Conservation (phyloP, 2,888 invertebrate species). For the Yponomeuta plumbellus region DNA sequence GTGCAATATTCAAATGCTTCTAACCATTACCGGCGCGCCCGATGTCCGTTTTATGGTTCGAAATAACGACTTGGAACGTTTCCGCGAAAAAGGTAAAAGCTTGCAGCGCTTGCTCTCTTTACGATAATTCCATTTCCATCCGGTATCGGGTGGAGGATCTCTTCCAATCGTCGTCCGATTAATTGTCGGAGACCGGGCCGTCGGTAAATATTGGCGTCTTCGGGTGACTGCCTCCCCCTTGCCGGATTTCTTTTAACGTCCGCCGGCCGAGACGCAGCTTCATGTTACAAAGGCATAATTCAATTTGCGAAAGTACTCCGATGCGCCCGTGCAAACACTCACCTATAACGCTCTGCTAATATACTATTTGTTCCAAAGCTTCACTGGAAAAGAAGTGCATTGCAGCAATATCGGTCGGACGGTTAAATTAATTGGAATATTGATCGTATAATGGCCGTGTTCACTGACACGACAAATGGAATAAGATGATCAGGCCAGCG, state of each 20-base stretch:
- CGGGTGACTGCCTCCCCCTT: constrained; percentile 20
- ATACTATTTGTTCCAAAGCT: background rate
- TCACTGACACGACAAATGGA: constrained; percentile 47
- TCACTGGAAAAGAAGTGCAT: background rate
- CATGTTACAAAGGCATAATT: constrained; percentile 20
- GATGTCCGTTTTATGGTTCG: constrained; percentile 24
- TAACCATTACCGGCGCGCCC: constrained; percentile 22
- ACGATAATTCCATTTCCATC: constrained; percentile 40
- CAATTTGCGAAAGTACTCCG: constrained; percentile 13
- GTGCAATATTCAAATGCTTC: constrained; percentile 44
- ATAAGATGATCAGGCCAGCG: constrained; percentile 46
- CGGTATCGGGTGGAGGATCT: constrained; percentile 36
- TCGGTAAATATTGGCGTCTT: constrained; percentile 34
- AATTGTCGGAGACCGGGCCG: constrained; percentile 45
- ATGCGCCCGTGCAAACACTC: background rate
- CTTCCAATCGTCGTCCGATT: constrained; percentile 43
- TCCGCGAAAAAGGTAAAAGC: constrained; percentile 31
- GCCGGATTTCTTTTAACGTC: constrained; percentile 17
- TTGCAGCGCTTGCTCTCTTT: constrained; percentile 34
- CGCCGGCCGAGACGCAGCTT: constrained; percentile 10
- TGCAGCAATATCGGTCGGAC: background rate
- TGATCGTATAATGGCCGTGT: constrained; percentile 10
- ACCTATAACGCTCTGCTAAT: background rate
- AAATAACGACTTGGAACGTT: constrained; percentile 17
- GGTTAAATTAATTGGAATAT: constrained; percentile 5